A percentile compares a stretch with the other conserved stretches of the same genome.
Conservation (phyloP, 2,113 vertebrate genomes). For the Clarias magur region DNA sequence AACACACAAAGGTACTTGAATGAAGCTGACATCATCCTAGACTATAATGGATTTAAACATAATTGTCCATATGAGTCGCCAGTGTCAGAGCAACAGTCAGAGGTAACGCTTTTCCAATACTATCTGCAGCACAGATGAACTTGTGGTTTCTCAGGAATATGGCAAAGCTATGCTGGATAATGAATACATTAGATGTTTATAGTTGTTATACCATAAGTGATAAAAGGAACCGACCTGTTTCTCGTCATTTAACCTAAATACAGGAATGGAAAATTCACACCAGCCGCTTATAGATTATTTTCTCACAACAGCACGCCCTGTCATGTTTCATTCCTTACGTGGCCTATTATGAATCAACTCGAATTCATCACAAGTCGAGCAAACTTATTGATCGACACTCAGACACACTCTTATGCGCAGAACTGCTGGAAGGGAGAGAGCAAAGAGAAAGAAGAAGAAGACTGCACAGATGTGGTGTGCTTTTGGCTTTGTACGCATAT, state of each 20-base stretch:
- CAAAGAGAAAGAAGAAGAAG: conserved; percentile 1
- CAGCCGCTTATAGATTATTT: background rate
- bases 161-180: background rate
- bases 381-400: conserved; percentile 40
- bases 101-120: background rate
- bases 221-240: background rate
- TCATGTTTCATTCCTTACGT: background rate
- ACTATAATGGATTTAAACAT: background rate
- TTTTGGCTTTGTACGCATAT: conserved; percentile 9
- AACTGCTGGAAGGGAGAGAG: conserved; percentile 32
- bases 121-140: background rate
- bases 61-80: background rate
- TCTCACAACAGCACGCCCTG: background rate
- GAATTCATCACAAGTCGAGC: conserved; percentile 35
- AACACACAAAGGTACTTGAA: background rate
- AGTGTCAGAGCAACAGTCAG: background rate
- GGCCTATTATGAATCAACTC: conserved; percentile 36
- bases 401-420: background rate
- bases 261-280: background rate
- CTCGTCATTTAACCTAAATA: background rate
- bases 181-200: too few species aligned
- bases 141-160: background rate
- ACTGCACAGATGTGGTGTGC: conserved; percentile 17
- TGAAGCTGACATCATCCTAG: background rate
- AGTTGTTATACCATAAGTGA: background rate